Base-by-base conservation (phyloP, 2,797 vertebrate species). In the Macropodus opercularis region DNA sequence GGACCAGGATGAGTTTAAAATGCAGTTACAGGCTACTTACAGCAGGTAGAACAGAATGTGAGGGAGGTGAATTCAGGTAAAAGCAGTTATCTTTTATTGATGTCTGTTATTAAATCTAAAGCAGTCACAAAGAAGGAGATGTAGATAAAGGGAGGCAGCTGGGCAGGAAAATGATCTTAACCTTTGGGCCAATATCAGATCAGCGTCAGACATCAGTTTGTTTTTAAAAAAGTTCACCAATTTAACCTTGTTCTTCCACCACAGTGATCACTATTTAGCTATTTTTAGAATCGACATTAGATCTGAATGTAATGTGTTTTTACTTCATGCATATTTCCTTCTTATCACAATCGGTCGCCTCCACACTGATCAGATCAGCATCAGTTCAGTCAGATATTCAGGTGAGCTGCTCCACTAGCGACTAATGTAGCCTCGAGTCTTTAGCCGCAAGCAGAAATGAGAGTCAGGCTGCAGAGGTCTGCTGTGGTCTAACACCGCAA, bases 71-170 rank as follows among this genome's bases (percentile, higher is more conserved):
- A 58, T 75, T 73, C 60, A 70, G 47, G 66, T 64, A 73, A 80
- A 70, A 48, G 63, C 62, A 40, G 24, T 71, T 64, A 79, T 71
- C 12, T 50, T 70, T 81, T 76, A 78, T 68, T 56, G 68, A 84
- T 51, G 65, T 52, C 35, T 24, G 61, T 77, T 79, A 63, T 85
- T 77, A 66, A 75, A 75, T 80, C 55, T 53, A 52, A 73, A 59
- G 39, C 72, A 69, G 69, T 66, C 62, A 70, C 44, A 59, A 34
- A 55, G 60, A 6, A 61, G 42, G 27, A 66, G 48, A 63, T 29
- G 55, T 29, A 63, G 65, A 67, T 74, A 48, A 67, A 63, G 44
- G 50, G 18, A 63, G 19, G 31, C 48, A 71, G 61, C 52, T 11
- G 3, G 26, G 64, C 23, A 35, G 12, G 40, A 55, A 48, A 63